Percentiles rank a stretch among this genome's conserved stretches.
Conservation (phyloP, 2,113 vertebrate genomes). For the Drymodes brunneopygia region DNA sequence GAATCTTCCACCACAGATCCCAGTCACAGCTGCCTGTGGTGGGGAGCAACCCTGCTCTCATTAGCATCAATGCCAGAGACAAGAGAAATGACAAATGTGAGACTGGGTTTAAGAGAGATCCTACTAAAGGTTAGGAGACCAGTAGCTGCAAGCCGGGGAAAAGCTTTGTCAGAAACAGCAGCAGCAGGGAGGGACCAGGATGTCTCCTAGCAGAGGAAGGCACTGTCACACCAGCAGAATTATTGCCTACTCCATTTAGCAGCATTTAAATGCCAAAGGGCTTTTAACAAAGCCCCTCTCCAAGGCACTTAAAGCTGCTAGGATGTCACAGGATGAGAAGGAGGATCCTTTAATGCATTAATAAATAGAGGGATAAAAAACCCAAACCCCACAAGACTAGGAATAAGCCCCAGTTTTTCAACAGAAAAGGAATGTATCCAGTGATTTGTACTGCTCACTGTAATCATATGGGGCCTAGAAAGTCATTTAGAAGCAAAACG, state of each 20-base stretch:
- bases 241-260: neutral
- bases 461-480: neutral
- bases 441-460: neutral
- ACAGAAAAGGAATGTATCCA: neutral
- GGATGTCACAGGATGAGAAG: neutral
- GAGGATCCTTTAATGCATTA: conserved; percentile 12
- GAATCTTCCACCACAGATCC: neutral
- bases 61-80: neutral
- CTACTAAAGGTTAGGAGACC: neutral
- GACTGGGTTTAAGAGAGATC: neutral
- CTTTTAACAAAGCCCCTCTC: neutral
- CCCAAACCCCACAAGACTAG: neutral
- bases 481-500: neutral
- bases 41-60: neutral
- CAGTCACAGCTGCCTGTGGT: neutral
- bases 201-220: neutral
- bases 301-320: neutral
- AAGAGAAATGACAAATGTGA: neutral
- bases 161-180: neutral
- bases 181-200: neutral
- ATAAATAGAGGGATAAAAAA: neutral
- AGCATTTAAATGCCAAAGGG: neutral
- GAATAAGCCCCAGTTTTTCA: neutral
- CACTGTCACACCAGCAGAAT: neutral
- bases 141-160: neutral